Evolutionary conservation across 2,113 vertebrate genomes (phyloP).

Genomic region (Misgurnus mizolepis): DNA sequence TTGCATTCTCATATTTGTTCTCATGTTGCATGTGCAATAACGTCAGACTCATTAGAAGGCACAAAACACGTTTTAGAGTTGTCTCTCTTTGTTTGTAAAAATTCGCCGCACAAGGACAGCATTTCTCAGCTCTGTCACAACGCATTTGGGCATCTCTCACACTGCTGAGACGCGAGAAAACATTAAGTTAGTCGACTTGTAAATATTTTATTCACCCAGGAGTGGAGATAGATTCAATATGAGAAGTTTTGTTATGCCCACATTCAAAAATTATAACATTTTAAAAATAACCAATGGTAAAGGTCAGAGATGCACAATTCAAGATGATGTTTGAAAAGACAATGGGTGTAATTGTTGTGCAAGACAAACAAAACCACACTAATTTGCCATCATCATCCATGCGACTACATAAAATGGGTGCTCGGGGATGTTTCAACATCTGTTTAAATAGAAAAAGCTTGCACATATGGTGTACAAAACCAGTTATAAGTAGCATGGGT

Average conservation of each 20-base stretch:
- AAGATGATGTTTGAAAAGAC: neutral
- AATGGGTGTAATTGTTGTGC: constrained; percentile 22
- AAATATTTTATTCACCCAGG: constrained; percentile 55
- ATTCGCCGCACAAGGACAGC: constrained; percentile 23
- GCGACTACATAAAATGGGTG: neutral
- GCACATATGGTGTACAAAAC: no score
- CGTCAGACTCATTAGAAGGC: neutral
- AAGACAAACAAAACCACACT: constrained; percentile 4
- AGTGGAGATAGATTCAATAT: constrained; percentile 52
- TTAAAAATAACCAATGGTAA: constrained; percentile 23
- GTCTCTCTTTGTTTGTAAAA: constrained; percentile 24
- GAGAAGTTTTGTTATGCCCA: constrained; percentile 46
- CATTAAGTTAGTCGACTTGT: constrained; percentile 47
- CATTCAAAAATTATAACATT: constrained; percentile 17
- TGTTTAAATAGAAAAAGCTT: neutral
- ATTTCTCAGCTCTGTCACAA: constrained; percentile 30
- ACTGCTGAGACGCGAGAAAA: constrained; percentile 49
- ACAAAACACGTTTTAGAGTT: constrained; percentile 37
- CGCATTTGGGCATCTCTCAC: constrained; percentile 39
- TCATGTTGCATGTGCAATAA: neutral
- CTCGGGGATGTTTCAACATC: neutral
- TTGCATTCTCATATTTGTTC: neutral
- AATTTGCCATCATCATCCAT: constrained; percentile 23
- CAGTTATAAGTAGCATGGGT: no score
- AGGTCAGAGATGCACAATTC: neutral